phyloP scores from a whole-genome alignment of 2,113 vertebrate species.

The Clinocottus analis region DNA sequence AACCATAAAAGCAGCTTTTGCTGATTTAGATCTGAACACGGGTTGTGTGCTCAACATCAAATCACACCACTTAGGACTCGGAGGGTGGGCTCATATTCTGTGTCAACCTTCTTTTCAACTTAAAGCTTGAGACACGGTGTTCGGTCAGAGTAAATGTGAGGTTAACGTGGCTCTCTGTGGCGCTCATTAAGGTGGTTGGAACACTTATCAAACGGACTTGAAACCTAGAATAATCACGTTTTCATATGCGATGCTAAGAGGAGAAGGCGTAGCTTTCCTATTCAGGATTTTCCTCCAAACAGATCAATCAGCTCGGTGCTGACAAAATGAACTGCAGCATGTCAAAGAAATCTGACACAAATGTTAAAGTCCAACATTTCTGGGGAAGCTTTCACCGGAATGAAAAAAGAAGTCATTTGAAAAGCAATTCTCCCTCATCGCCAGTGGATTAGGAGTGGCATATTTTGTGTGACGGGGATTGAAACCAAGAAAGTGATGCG shows the following conservation, averaged over 20 bases:
- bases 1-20: constrained; percentile 25
- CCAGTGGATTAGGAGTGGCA: not conserved
- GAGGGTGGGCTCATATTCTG: constrained; percentile 13
- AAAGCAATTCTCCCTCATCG: not conserved
- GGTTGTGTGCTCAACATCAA: constrained; percentile 2
- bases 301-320: constrained; percentile 4
- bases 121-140: not conserved
- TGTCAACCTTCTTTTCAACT: not conserved
- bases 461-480: not conserved
- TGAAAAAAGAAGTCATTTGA: not conserved
- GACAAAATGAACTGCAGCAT: not conserved
- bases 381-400: constrained; percentile 1
- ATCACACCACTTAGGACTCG: constrained; percentile 22
- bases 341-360: constrained; percentile 17
- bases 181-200: constrained; percentile 47
- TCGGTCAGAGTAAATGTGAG: not conserved
- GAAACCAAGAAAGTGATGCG: not conserved
- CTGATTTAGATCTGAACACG: constrained; percentile 32
- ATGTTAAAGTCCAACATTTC: not conserved
- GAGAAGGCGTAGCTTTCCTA: not conserved
- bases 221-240: constrained; percentile 7
- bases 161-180: constrained; percentile 22
- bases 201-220: constrained; percentile 37
- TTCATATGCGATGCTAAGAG: constrained; percentile 17
- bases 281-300: constrained; percentile 2